Conservation (phyloP, 2,113 vertebrate genomes). For the Nothocercus julius region DNA sequence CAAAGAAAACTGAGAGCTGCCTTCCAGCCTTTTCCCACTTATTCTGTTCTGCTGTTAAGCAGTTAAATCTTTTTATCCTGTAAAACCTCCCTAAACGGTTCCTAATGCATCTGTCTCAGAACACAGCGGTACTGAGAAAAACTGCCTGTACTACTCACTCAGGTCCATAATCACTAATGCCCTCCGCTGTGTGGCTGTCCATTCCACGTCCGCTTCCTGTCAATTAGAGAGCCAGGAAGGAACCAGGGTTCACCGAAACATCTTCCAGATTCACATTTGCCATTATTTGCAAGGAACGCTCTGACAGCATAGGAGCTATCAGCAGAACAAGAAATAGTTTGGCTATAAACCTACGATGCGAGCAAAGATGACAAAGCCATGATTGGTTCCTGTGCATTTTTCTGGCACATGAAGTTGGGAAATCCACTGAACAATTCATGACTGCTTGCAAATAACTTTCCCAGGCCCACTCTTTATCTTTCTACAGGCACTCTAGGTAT, state of each 20-base stretch:
- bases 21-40: not conserved
- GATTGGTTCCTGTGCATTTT: not conserved
- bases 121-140: not conserved
- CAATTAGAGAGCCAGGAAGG: not conserved
- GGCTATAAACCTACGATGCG: not conserved
- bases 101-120: not conserved
- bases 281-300: not conserved
- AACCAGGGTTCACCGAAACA: not conserved
- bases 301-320: not conserved
- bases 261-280: accelerated
- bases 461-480: not conserved
- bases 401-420: not conserved
- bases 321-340: not conserved
- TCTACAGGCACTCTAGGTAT: not conserved
- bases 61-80: not conserved
- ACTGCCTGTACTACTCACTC: accelerated
- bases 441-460: not conserved
- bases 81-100: accelerated
- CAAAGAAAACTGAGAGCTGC: not conserved
- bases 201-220: accelerated
- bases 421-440: not conserved
- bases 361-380: not conserved
- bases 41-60: not conserved
- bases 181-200: not conserved
- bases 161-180: not conserved